Evolutionary conservation across 2,797 vertebrate species (phyloP).

Genomic region (Arnoldichthys spilopterus): DNA sequence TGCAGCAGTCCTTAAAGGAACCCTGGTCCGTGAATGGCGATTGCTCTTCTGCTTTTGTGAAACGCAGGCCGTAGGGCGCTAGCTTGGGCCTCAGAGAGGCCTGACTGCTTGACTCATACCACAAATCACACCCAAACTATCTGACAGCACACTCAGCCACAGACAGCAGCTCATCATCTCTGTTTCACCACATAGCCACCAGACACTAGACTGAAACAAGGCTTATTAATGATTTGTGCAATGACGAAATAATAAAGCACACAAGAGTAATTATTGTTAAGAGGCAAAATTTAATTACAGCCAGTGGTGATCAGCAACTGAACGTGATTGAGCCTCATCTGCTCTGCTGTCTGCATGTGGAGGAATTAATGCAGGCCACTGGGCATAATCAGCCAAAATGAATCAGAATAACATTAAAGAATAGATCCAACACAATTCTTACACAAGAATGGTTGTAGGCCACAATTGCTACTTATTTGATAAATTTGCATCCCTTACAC

Average conservation of each 20-base stretch:
- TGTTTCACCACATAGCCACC: slow-evolving; percentile 33
- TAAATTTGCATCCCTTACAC: background rate
- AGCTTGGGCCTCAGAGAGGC: slow-evolving; percentile 19
- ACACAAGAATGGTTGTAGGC: background rate
- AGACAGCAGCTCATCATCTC: slow-evolving; percentile 11
- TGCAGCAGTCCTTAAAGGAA: background rate
- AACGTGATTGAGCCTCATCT: slow-evolving; percentile 26
- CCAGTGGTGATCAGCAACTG: slow-evolving; percentile 48
- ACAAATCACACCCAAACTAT: slow-evolving; percentile 44
- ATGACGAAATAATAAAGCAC: slow-evolving; percentile 50
- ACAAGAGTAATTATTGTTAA: slow-evolving; percentile 48
- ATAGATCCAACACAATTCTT: slow-evolving; percentile 33
- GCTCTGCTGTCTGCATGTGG: slow-evolving; percentile 25
- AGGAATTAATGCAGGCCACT: slow-evolving; percentile 45
- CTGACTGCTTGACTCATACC: slow-evolving; percentile 42
- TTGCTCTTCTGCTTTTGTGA: slow-evolving; percentile 19
- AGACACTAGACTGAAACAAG: slow-evolving; percentile 36
- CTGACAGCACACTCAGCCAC: background rate
- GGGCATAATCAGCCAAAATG: slow-evolving; percentile 51
- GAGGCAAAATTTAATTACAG: slow-evolving; percentile 53
- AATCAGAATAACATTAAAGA: slow-evolving; percentile 52
- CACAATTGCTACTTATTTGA: slow-evolving; percentile 36
- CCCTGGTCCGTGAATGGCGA: background rate
- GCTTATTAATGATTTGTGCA: slow-evolving; percentile 46
- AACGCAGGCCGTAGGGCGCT: slow-evolving; percentile 27